Percentiles rank a stretch among this genome's conserved stretches.
phyloP scores from a whole-genome alignment of 2,113 vertebrate genomes.

The Epinephelus lanceolatus region DNA sequence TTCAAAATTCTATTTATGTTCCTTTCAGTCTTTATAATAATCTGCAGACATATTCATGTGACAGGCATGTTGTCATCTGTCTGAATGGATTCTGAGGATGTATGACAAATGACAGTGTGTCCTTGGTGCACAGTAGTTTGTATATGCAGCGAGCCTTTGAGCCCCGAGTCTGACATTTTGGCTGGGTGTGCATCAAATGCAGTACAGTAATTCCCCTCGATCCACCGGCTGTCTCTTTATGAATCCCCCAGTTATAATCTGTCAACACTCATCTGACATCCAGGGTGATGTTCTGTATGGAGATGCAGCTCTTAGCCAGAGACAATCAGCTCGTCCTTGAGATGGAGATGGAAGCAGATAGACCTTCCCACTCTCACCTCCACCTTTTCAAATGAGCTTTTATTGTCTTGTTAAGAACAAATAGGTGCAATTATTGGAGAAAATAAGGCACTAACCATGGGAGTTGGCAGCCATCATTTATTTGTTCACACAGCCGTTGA shows the following conservation, averaged over 20 bases:
- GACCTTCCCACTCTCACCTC: slow-evolving; percentile 56
- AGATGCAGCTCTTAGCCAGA: slow-evolving; percentile 62
- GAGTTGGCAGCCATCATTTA: slow-evolving; percentile 57
- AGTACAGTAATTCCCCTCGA: slow-evolving; percentile 58
- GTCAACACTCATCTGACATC: slow-evolving; percentile 70
- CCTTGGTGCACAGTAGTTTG: slow-evolving; percentile 60
- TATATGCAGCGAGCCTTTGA: slow-evolving; percentile 41
- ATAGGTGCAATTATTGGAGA: slow-evolving; percentile 64
- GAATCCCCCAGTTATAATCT: slow-evolving; percentile 75
- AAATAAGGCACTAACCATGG: slow-evolving; percentile 41
- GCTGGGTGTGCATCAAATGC: slow-evolving; percentile 57
- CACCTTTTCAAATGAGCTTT: slow-evolving; percentile 64
- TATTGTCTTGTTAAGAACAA: slow-evolving; percentile 68
- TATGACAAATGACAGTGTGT: slow-evolving; percentile 64
- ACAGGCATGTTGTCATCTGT: slow-evolving; percentile 5
- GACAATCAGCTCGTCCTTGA: slow-evolving; percentile 75
- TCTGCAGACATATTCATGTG: slow-evolving; percentile 19
- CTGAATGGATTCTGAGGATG: slow-evolving; percentile 46
- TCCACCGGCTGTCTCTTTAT: slow-evolving; percentile 67
- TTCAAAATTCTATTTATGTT: neutral
- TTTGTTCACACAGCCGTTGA: slow-evolving; percentile 52
- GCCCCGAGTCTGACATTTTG: slow-evolving; percentile 61
- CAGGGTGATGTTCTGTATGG: slow-evolving; percentile 50
- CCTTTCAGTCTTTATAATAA: slow-evolving; percentile 9
- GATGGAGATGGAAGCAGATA: slow-evolving; percentile 40